phyloP scores from a whole-genome alignment of 2,797 vertebrate genomes.

The Helarctos malayanus region DNA sequence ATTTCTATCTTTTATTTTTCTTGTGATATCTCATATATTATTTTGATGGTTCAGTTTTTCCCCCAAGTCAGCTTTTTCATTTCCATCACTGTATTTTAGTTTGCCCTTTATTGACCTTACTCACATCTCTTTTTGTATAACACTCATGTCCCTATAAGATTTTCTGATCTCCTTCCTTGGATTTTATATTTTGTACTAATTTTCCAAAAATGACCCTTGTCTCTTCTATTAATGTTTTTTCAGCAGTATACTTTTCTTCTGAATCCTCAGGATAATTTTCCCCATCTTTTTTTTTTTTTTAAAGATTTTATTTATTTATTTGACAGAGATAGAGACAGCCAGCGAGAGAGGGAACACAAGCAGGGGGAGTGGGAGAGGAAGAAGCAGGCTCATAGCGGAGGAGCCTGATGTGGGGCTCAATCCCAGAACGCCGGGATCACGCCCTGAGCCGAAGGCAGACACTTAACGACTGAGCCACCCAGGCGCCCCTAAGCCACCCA shows the following conservation, averaged over 20 bases:
- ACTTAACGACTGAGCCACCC: too few species aligned
- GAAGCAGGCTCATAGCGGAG: too few species aligned
- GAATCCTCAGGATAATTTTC: neutral
- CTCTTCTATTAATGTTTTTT: neutral
- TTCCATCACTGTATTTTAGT: neutral
- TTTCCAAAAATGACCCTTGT: neutral
- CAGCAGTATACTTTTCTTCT: neutral
- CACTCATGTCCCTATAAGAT: neutral
- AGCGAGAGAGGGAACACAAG: too few species aligned
- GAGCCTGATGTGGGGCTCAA: too few species aligned
- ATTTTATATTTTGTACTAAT: neutral
- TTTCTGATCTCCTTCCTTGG: neutral
- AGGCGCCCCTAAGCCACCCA: too few species aligned
- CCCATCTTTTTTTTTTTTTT: neutral
- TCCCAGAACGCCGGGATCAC: too few species aligned
- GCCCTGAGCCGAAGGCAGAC: too few species aligned
- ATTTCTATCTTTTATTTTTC: slow-evolving; percentile 16
- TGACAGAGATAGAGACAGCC: too few species aligned
- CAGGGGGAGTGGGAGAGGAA: too few species aligned
- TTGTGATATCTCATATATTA: neutral
- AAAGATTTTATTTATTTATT: too few species aligned
- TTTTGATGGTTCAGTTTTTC: neutral
- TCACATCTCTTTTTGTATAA: neutral
- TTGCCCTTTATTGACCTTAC: neutral
- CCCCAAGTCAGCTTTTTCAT: neutral